These are phyloP conservation scores for Craterocephalus amniculus DNA, from an alignment of 2,797 vertebrate genomes.

Conservation along the genomic window DNA sequence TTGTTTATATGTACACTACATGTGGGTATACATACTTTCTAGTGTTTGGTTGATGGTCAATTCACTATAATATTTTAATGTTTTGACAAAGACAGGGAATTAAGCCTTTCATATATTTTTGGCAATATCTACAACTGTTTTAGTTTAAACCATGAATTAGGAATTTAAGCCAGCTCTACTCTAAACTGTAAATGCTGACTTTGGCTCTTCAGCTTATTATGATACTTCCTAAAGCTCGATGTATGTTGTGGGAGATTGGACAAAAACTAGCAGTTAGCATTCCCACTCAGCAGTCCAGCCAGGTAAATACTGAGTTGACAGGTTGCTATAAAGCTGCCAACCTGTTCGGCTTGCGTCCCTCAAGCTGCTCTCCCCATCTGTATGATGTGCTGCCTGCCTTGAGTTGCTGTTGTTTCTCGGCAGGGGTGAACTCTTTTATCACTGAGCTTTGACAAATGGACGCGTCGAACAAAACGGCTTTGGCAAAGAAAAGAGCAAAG, in stretches of 20 bases:
- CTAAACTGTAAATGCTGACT: not conserved
- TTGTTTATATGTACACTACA: slow-evolving; percentile 18
- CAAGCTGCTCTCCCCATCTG: slow-evolving; percentile 64
- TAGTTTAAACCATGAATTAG: not conserved
- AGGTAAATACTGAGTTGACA: slow-evolving; percentile 51
- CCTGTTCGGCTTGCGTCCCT: slow-evolving; percentile 39
- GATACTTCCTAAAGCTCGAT: slow-evolving; percentile 18
- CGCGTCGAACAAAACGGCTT: slow-evolving; percentile 16
- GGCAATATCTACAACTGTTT: no score
- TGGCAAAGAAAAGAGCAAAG: slow-evolving; percentile 6
- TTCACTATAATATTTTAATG: not conserved
- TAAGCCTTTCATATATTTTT: not conserved
- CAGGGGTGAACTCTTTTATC: slow-evolving; percentile 37
- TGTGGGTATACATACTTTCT: not conserved
- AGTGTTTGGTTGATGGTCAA: not conserved
- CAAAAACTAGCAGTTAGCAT: slow-evolving; percentile 26
- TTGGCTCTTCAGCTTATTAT: slow-evolving; percentile 2
- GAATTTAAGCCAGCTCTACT: not conserved
- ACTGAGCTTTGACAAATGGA: slow-evolving; percentile 53
- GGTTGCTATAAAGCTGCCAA: slow-evolving; percentile 56
- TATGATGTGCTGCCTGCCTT: slow-evolving; percentile 44
- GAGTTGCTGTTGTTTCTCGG: slow-evolving; percentile 37
- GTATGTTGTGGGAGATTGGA: slow-evolving; percentile 32
- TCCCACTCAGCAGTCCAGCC: slow-evolving; percentile 22
- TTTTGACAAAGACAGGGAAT: not conserved